Evolutionary conservation across 2,797 vertebrate species (phyloP), one percentile per base, ranked within the genome.

Genomic region (Lycodopsis pacificus): DNA sequence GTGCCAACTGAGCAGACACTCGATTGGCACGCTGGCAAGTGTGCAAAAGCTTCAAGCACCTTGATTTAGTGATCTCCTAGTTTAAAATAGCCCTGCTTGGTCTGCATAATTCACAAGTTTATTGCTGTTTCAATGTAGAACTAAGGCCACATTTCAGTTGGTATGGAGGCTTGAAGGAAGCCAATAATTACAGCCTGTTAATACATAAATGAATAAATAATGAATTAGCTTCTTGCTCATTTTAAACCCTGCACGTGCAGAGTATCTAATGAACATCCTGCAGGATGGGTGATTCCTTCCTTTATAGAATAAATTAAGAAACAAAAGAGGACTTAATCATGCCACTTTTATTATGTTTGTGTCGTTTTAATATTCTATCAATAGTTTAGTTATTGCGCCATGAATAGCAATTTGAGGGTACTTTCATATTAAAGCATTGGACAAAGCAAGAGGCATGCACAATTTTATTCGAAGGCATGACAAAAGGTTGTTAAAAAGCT

Each of bases 261-360:
- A 75, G 58, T 76, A 75, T 73, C n/a, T 30, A 81, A 83, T 78
- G 30, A 87, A 63, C 48, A 64, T 74, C 56, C 78, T 69, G 61
- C 64, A 36, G 30, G 66, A 56, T 48, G 44, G 59, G 25, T 56
- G 58, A 61, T 75, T 74, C 22, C 32, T 71, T 79, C 36, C 34
- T 61, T 77, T 64, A n/a, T 69, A 54, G 30, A 59, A 36, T 68
- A 58, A 32, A 71, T 46, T 0, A 48, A 61, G 5, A 12, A 84
- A 51, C 12, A 48, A 25, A 75, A 58, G 25, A 20, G 54, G 1
- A 71, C n/a, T 40, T 56, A 76, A 80, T 81, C 73, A 71, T 62
- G n/a, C 4, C 42, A 63, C 13, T 59, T 73, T 80, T 27, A 70
- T 83, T 75, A 56, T 0, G 0, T 62, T 25, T 65, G 7, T 22